phyloP scores from a whole-genome alignment of 2,113 vertebrate species.

The Laterallus jamaicensis region DNA sequence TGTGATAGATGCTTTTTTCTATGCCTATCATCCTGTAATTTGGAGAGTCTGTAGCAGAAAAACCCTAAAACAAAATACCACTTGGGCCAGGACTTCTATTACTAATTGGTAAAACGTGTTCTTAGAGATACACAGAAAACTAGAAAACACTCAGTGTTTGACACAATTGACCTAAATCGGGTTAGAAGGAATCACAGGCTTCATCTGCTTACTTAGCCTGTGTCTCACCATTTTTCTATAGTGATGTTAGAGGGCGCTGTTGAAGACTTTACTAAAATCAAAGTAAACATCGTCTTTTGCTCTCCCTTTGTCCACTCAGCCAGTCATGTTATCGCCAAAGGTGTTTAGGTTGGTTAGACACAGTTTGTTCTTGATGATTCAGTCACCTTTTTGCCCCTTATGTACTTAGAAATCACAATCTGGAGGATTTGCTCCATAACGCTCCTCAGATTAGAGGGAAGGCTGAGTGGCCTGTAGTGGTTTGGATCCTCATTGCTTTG shows the following conservation, averaged over 20 bases:
- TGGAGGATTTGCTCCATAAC: background rate
- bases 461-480: background rate
- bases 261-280: background rate
- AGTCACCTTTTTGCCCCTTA: background rate
- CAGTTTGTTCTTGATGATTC: background rate
- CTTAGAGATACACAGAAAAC: background rate
- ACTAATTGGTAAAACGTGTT: background rate
- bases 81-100: background rate
- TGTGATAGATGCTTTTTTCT: conserved; percentile 15
- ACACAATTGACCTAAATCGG: background rate
- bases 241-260: background rate
- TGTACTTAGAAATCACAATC: background rate
- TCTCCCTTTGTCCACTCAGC: background rate
- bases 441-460: background rate
- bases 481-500: background rate
- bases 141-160: background rate
- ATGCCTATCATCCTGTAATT: background rate
- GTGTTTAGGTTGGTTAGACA: background rate
- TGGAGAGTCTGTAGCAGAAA: background rate
- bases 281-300: background rate
- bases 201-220: background rate
- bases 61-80: background rate
- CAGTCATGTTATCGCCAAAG: background rate
- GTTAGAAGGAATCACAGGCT: background rate
- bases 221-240: background rate